These are phyloP conservation scores for Nasonia longicornis DNA, from an alignment of 1,140 invertebrate species.

Conservation along the genomic window DNA sequence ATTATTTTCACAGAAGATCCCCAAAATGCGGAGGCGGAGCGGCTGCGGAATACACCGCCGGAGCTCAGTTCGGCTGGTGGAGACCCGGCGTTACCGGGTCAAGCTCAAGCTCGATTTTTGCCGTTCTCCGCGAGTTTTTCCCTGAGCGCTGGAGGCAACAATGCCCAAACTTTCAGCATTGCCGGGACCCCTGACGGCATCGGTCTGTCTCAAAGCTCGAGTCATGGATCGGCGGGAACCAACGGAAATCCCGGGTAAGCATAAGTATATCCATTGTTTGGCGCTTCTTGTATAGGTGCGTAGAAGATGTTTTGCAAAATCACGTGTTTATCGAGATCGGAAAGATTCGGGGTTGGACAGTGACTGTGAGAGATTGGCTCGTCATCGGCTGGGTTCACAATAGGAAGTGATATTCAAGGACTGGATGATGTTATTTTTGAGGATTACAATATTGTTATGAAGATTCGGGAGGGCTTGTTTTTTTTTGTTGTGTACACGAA, in stretches of 20 bases:
- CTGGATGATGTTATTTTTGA: no score
- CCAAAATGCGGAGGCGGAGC: constrained; percentile 48
- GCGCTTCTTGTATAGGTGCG: background rate
- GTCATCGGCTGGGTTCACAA: no score
- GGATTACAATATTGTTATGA: no score
- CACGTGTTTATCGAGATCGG: background rate
- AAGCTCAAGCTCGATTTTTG: constrained; percentile 56
- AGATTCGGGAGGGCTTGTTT: no score
- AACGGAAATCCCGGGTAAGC: constrained; percentile 53
- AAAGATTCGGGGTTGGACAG: no score
- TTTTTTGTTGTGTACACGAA: no score
- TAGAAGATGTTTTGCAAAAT: background rate
- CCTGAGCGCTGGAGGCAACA: constrained; percentile 54
- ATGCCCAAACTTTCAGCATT: constrained; percentile 60
- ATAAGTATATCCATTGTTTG: constrained; percentile 36
- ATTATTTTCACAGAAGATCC: constrained; percentile 50
- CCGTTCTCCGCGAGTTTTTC: constrained; percentile 61
- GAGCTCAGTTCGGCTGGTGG: constrained; percentile 47
- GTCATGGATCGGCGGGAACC: constrained; percentile 42
- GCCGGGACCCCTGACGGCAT: constrained; percentile 56
- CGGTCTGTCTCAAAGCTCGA: constrained; percentile 62
- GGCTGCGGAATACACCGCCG: constrained; percentile 57
- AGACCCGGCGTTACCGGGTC: constrained; percentile 19
- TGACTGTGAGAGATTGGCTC: no score
- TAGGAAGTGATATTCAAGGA: no score